Base-by-base conservation (phyloP, 2,888 invertebrate species). In the Smittia sp. region DNA sequence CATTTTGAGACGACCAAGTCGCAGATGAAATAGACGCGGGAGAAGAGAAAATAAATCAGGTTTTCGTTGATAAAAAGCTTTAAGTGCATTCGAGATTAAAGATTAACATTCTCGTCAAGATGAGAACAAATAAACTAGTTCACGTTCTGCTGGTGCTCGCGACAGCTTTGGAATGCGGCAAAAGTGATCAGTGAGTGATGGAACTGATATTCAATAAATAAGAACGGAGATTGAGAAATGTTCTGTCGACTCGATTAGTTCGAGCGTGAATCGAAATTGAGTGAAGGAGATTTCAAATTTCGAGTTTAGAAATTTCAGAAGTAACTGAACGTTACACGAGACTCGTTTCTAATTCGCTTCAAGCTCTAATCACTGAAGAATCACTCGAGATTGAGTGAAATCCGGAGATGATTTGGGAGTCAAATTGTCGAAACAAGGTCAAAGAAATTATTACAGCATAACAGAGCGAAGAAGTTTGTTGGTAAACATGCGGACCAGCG, bases 141-240 rank as follows among this genome's bases (percentile, higher is more conserved):
- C 69, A 69, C 25, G 32, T 54, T 69, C 24, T 69, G 15, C 18
- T 52, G n/a, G 25, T 69, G n/a, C 41, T 69, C 2, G 20, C 25
- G 46, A 11, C 54, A 9, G 4, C 69, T 11, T 20, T 69, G 52
- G 69, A 69, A 54, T 69, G 52, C 27, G 69, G 52, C 27, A 9
- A 41, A 54, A 69, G 22, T 52, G 69, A 69, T 25, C 69, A 69
- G 69, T 69, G 69, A 69, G 69, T 69, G 69, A 54, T 11, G 2
- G 52, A 46, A 46, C 2, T 46, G 18, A 46, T 46, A 9, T n/a
- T n/a, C n/a, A n/a, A n/a, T n/a, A n/a, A n/a, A n/a, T n/a, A n/a
- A n/a, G n/a, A n/a, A n/a, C n/a, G n/a, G n/a, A n/a, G n/a, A n/a
- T n/a, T n/a, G n/a, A n/a, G n/a, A n/a, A n/a, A n/a, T n/a, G n/a